phyloP scores from a whole-genome alignment of 30 jellyfish, hydroid and myxozoan species.

The Aurelia aurita complex sp. Pacific region DNA sequence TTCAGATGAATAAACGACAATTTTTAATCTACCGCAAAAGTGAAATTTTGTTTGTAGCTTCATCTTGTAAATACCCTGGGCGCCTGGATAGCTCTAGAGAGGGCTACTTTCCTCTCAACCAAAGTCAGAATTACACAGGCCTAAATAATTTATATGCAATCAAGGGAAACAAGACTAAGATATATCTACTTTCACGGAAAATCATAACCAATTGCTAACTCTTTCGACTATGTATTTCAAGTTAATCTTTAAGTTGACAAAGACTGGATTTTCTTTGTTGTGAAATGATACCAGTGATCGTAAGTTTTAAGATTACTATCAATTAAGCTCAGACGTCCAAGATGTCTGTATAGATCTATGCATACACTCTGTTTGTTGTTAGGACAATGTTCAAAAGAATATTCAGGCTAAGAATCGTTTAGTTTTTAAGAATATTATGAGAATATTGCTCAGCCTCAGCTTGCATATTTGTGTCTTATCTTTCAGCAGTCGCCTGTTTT shows the following conservation, averaged over 20 bases:
- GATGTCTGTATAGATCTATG: no score
- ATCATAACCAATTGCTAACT: constrained; percentile 40
- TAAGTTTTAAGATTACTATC: not conserved
- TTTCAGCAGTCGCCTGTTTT: no score
- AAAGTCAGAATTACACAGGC: constrained; percentile 34
- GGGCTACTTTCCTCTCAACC: constrained; percentile 25
- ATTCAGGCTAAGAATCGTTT: no score
- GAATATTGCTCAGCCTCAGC: no score
- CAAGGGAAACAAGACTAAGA: constrained; percentile 22
- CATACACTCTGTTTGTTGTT: no score
- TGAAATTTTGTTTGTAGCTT: constrained; percentile 51
- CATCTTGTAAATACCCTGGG: constrained; percentile 67
- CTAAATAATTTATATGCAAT: constrained; percentile 45
- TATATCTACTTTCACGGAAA: constrained; percentile 34
- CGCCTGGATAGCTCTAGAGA: constrained; percentile 51
- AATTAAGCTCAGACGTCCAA: not conserved
- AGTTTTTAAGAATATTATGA: no score
- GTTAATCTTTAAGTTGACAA: constrained; percentile 46
- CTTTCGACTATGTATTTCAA: constrained; percentile 59
- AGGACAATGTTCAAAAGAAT: no score
- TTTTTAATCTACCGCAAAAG: constrained; percentile 56
- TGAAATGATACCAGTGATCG: constrained; percentile 16
- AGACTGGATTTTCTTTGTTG: constrained; percentile 19
- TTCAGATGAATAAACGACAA: constrained; percentile 55
- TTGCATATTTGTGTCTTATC: no score